phyloP scores from a whole-genome alignment of 2,113 vertebrate genomes.

The Telmatochromis sp. region DNA sequence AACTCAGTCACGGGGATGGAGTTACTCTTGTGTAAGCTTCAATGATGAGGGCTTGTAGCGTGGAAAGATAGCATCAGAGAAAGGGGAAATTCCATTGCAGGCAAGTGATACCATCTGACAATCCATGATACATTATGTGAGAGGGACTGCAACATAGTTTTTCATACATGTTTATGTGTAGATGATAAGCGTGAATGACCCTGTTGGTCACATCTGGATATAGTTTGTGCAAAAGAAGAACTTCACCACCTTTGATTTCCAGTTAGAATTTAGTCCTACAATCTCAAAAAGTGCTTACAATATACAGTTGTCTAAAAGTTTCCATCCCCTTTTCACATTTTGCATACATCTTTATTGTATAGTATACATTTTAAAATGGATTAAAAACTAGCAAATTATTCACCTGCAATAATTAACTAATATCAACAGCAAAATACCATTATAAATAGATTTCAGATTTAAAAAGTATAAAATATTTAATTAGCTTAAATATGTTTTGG shows the following conservation, averaged over 20 bases:
- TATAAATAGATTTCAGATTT: neutral
- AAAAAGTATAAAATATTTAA: neutral
- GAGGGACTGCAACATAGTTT: neutral
- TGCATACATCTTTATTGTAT: neutral
- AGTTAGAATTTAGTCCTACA: neutral
- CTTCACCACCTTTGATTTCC: neutral
- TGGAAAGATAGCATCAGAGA: constrained; percentile 35
- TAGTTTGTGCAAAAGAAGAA: neutral
- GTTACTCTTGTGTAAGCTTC: constrained; percentile 40
- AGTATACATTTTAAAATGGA: neutral
- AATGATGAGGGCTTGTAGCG: neutral
- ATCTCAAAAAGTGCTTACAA: neutral
- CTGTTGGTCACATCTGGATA: neutral
- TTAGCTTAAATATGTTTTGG: accelerated
- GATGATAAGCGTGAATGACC: neutral
- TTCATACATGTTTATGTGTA: neutral
- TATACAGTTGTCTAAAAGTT: neutral
- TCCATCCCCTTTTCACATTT: neutral
- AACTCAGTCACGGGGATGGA: constrained; percentile 63
- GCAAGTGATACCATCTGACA: constrained; percentile 37
- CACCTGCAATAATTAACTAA: neutral
- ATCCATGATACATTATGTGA: neutral
- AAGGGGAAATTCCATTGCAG: constrained; percentile 25
- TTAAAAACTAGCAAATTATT: neutral
- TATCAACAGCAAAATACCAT: neutral